Evolutionary conservation across 1,140 invertebrate genomes (phyloP).

Genomic region (Lepidostoma basale): DNA sequence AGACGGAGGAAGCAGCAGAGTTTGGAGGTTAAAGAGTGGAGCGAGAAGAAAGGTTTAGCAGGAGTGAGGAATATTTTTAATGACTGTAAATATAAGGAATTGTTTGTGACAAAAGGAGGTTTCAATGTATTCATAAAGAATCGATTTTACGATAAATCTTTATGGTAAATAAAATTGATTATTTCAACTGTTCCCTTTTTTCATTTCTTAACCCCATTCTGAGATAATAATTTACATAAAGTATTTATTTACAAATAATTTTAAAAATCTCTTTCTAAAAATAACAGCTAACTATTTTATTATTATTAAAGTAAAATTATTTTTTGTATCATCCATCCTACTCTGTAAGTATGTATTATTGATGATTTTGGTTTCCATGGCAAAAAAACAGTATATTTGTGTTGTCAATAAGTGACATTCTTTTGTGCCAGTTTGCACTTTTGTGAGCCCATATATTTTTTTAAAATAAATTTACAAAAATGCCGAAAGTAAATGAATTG

Average conservation of each 20-base stretch:
- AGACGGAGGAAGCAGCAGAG: too few species aligned
- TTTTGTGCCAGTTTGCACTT: background rate
- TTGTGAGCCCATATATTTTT: background rate
- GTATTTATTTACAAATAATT: too few species aligned
- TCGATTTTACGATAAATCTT: slow-evolving; percentile 45
- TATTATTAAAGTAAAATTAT: too few species aligned
- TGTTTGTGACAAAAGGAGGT: slow-evolving; percentile 33
- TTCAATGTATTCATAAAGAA: slow-evolving; percentile 38
- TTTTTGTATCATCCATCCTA: too few species aligned
- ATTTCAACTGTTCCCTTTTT: too few species aligned
- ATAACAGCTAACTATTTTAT: too few species aligned
- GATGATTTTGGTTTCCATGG: background rate
- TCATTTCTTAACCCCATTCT: too few species aligned
- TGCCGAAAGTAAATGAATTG: slow-evolving; percentile 15
- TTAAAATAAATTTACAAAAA: slow-evolving; percentile 4
- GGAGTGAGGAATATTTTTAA: slow-evolving; percentile 35
- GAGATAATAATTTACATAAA: too few species aligned
- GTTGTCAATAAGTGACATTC: slow-evolving; percentile 5
- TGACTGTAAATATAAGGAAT: slow-evolving; percentile 40
- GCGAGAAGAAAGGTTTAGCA: too few species aligned
- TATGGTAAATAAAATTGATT: slow-evolving; percentile 36
- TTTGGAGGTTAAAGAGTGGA: too few species aligned
- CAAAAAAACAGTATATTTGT: background rate
- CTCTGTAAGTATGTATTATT: too few species aligned
- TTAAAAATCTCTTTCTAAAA: too few species aligned